phyloP scores from a whole-genome alignment of 1,140 invertebrate species.

The Papilio aristodemus region DNA sequence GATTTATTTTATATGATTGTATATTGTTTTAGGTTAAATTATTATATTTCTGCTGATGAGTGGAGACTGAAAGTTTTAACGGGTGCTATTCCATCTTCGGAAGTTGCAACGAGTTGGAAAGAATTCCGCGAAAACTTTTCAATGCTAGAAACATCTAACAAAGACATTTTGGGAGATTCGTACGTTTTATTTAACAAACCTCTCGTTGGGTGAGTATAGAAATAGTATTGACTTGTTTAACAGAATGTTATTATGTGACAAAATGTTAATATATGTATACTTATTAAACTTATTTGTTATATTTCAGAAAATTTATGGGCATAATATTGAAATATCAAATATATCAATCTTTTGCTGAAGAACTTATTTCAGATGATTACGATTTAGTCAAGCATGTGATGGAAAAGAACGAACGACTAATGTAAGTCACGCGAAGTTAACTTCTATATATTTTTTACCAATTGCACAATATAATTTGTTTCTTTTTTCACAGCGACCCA shows the following conservation, averaged over 20 bases:
- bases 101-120: conserved; percentile 79
- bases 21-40: conserved; percentile 76
- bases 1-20: conserved; percentile 10
- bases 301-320: conserved; percentile 71
- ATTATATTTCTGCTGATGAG: conserved; percentile 82
- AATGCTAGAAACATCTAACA: conserved; percentile 64
- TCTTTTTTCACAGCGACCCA: conserved; percentile 55
- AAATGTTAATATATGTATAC: no score
- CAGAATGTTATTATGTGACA: not conserved
- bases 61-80: conserved; percentile 82
- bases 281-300: conserved; percentile 35
- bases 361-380: conserved; percentile 64
- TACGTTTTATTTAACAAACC: conserved; percentile 82
- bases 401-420: conserved; percentile 60
- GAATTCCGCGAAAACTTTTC: conserved; percentile 73
- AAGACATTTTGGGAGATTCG: conserved; percentile 80
- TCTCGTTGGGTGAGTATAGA: conserved; percentile 8
- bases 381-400: conserved; percentile 64
- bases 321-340: conserved; percentile 72
- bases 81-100: conserved; percentile 60
- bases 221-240: not conserved
- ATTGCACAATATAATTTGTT: conserved; percentile 26
- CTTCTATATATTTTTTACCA: not conserved
- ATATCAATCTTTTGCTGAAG: conserved; percentile 73
- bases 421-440: conserved; percentile 51